Conservation (phyloP, 2,888 invertebrate species). For the Seladonia tumulorum region DNA sequence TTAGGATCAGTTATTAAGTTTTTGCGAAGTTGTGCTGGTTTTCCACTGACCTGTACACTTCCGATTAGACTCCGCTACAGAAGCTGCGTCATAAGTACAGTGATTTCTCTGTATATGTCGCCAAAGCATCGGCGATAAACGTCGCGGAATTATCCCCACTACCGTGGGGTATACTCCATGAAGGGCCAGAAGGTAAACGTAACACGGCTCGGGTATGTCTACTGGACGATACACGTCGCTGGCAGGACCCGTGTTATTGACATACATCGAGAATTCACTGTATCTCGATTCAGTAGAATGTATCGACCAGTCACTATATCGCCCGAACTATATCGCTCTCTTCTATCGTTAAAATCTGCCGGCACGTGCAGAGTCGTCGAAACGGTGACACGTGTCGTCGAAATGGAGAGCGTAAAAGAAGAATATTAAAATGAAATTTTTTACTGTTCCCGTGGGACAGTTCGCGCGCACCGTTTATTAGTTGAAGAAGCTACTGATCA, state of each 20-base stretch:
- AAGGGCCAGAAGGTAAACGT: too few relatives aligned
- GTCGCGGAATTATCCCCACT: too few relatives aligned
- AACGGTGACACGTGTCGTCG: not conserved
- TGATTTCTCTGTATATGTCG: too few relatives aligned
- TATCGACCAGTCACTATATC: not conserved
- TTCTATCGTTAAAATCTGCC: not conserved
- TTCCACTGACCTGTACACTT: not conserved
- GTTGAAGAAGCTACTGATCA: constrained; percentile 32
- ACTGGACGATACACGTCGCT: too few relatives aligned
- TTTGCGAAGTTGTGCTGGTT: not conserved
- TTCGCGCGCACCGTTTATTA: constrained; percentile 28
- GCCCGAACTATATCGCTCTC: not conserved
- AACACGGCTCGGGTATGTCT: too few relatives aligned
- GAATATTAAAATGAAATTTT: not conserved
- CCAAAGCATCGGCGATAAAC: too few relatives aligned
- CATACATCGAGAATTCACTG: too few relatives aligned
- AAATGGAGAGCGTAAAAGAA: not conserved
- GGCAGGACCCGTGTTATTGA: too few relatives aligned
- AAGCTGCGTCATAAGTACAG: not conserved
- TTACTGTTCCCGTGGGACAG: not conserved
- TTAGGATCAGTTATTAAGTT: too few relatives aligned
- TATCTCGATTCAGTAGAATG: not conserved
- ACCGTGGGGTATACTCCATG: too few relatives aligned
- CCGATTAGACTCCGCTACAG: too few relatives aligned
- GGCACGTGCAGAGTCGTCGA: not conserved